Conservation (phyloP, 2,113 vertebrate genomes). For the Pantherophis guttatus region DNA sequence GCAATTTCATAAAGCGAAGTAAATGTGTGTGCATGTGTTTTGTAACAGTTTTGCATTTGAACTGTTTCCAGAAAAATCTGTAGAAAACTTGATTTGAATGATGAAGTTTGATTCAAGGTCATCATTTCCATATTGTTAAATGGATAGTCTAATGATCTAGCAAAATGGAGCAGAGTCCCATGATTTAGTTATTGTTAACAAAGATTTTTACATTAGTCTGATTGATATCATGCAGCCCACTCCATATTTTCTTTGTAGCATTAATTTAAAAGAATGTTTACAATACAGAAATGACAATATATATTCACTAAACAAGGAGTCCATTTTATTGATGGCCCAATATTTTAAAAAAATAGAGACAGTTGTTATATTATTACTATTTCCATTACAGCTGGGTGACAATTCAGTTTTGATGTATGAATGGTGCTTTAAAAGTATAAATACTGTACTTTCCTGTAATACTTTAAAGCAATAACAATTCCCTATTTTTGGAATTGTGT, state of each 20-base stretch:
- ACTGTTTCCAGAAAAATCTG: conserved; percentile 48
- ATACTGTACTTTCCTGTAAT: neutral
- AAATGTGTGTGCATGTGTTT: conserved; percentile 5
- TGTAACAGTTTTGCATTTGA: conserved; percentile 32
- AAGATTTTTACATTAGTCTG: conserved; percentile 51
- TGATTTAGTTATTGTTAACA: conserved; percentile 55
- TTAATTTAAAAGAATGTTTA: conserved; percentile 49
- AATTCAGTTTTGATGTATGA: neutral
- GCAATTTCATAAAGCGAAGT: conserved; percentile 42
- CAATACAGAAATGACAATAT: conserved; percentile 30
- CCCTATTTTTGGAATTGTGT: neutral
- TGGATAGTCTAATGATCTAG: conserved; percentile 46
- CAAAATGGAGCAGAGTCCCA: conserved; percentile 38
- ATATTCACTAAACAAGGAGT: conserved; percentile 37
- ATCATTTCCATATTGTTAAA: conserved; percentile 56
- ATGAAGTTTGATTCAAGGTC: conserved; percentile 44
- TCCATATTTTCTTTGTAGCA: conserved; percentile 45
- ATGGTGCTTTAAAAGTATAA: neutral
- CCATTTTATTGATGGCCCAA: conserved; percentile 42
- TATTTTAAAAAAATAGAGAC: neutral
- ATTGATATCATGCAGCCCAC: conserved; percentile 46
- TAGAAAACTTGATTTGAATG: conserved; percentile 41
- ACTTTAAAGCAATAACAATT: neutral
- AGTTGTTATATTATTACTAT: neutral
- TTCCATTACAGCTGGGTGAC: neutral